phyloP scores from a whole-genome alignment of 2,113 vertebrate genomes.

The Anoura caudifer region DNA sequence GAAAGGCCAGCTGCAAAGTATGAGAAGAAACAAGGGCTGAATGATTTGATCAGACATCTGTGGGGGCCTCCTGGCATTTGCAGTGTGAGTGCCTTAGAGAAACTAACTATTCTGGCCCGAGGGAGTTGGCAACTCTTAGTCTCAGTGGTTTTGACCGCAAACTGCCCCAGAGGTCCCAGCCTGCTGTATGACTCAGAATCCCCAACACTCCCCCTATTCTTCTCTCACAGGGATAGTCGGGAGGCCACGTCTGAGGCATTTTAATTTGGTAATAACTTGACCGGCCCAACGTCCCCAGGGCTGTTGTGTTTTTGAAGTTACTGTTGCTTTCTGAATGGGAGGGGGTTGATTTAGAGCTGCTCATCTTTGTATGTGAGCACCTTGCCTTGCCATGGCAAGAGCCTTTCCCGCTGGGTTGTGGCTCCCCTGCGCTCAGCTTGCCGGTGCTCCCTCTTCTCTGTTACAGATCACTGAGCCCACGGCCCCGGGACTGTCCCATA shows the following conservation, averaged over 20 bases:
- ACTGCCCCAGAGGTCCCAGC: conserved; percentile 74
- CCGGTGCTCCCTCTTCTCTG: background rate
- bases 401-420: background rate
- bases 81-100: conserved; percentile 76
- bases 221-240: conserved; percentile 67
- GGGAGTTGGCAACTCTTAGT: conserved; percentile 65
- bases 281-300: background rate
- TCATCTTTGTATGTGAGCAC: background rate
- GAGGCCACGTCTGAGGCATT: conserved; percentile 77
- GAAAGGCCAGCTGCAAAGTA: conserved; percentile 56
- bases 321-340: background rate
- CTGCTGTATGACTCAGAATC: conserved; percentile 53
- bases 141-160: conserved; percentile 71
- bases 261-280: conserved; percentile 79
- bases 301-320: background rate
- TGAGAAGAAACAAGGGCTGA: conserved; percentile 69
- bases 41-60: conserved; percentile 68
- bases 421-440: background rate
- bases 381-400: background rate
- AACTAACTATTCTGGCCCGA: conserved; percentile 71
- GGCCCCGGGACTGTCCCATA: background rate
- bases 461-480: background rate
- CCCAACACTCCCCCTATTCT: conserved; percentile 70
- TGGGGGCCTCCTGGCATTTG: conserved; percentile 72
- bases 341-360: background rate